These are phyloP conservation scores for Dynastes hyllus DNA, from an alignment of 2,888 invertebrate species.

Conservation along the genomic window DNA sequence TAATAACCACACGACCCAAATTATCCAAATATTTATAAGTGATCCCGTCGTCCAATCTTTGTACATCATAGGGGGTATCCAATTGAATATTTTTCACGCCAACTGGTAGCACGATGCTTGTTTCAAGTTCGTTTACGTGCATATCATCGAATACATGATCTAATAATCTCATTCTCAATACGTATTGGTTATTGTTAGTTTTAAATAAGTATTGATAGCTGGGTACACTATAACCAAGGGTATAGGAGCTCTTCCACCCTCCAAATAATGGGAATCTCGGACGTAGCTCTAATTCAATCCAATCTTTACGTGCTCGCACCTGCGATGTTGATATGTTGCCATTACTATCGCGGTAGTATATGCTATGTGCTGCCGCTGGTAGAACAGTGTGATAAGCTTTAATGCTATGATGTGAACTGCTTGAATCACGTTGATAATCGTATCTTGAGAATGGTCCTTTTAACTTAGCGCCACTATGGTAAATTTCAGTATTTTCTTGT, in stretches of 20 bases:
- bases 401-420: slow-evolving; percentile 91
- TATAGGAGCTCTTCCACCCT: slow-evolving; percentile 99
- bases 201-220: slow-evolving; percentile 96
- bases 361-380: slow-evolving; percentile 93
- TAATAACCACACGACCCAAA: slow-evolving; percentile 91
- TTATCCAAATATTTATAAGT: slow-evolving; percentile 97
- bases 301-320: slow-evolving; percentile 89
- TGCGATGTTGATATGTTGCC: slow-evolving; percentile 99
- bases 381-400: slow-evolving; percentile 91
- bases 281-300: slow-evolving; percentile 95
- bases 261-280: slow-evolving; percentile 98
- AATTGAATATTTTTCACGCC: slow-evolving; percentile 89
- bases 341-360: slow-evolving; percentile 98
- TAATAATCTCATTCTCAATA: slow-evolving; percentile 93
- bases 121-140: slow-evolving; percentile 90
- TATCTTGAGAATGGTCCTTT: slow-evolving; percentile 97
- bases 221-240: slow-evolving; percentile 94
- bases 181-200: slow-evolving; percentile 79
- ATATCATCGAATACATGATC: slow-evolving; percentile 99
- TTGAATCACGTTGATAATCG: slow-evolving; percentile 95
- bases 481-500: slow-evolving; percentile 93
- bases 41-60: slow-evolving; percentile 81
- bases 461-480: slow-evolving; percentile 93
- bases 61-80: slow-evolving; percentile 86
- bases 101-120: slow-evolving; percentile 95